Evolutionary conservation across 2,888 invertebrate genomes (phyloP).

Genomic region (Heliconius hortense): DNA sequence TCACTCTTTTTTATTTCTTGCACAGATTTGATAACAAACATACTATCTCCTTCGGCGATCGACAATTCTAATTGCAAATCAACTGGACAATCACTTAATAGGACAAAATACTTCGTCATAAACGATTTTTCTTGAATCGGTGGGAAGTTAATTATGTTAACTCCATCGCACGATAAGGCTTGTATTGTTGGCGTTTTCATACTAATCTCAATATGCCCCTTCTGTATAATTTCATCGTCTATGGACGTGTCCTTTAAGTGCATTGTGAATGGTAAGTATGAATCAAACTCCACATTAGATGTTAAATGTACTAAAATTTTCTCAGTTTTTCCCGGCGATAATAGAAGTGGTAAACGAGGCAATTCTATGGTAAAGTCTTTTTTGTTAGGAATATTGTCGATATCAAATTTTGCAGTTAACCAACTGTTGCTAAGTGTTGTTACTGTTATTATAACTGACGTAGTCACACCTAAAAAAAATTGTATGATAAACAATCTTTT

Average conservation of each 20-base stretch:
- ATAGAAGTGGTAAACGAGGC: constrained; percentile 63
- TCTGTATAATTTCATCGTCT: constrained; percentile 60
- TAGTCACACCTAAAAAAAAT: constrained; percentile 58
- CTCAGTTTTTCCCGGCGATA: constrained; percentile 67
- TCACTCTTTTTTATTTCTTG: constrained; percentile 70
- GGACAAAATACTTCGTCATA: constrained; percentile 61
- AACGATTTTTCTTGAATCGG: constrained; percentile 57
- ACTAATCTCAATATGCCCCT: constrained; percentile 55
- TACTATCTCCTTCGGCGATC: constrained; percentile 57
- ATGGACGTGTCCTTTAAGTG: constrained; percentile 64
- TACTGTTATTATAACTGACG: constrained; percentile 56
- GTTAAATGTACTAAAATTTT: constrained; percentile 63
- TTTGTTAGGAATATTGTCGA: constrained; percentile 54
- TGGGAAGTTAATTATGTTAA: constrained; percentile 65
- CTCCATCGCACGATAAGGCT: constrained; percentile 66
- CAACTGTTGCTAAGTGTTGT: constrained; percentile 67
- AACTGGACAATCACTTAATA: constrained; percentile 67
- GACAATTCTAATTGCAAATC: constrained; percentile 66
- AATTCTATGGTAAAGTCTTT: constrained; percentile 62
- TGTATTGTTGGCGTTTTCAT: constrained; percentile 69
- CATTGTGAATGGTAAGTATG: constrained; percentile 57
- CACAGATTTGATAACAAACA: constrained; percentile 64
- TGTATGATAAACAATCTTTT: no score
- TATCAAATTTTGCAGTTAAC: constrained; percentile 67
- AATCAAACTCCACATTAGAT: constrained; percentile 59